These are phyloP conservation scores for Anguilla marmorata DNA, from an alignment of 2,797 vertebrate genomes.

Conservation along the genomic window DNA sequence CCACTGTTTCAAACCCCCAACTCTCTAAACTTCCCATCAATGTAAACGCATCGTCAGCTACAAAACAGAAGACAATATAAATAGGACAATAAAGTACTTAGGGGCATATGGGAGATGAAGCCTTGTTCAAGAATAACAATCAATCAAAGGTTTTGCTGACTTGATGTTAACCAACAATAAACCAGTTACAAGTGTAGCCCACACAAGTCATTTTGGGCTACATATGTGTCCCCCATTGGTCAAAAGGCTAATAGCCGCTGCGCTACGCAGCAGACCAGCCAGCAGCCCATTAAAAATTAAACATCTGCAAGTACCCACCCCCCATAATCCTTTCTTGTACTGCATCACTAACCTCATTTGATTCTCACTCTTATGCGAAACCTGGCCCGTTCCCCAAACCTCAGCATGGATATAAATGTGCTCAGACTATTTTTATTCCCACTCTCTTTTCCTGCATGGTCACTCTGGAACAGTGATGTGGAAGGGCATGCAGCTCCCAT, in stretches of 20 bases:
- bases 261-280: not conserved
- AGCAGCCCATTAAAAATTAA: not conserved
- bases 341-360: not conserved
- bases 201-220: not conserved
- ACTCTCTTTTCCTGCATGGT: not conserved
- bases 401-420: slow-evolving; percentile 18
- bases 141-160: too few relatives aligned
- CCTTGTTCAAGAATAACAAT: too few relatives aligned
- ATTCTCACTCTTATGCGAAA: not conserved
- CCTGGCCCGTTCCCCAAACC: slow-evolving; percentile 24
- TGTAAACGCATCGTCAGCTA: too few relatives aligned
- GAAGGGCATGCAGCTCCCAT: slow-evolving; percentile 14
- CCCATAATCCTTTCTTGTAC: not conserved
- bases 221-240: not conserved
- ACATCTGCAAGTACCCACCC: not conserved
- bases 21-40: too few relatives aligned
- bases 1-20: too few relatives aligned
- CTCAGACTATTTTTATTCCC: slow-evolving; percentile 20
- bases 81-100: too few relatives aligned
- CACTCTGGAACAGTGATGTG: slow-evolving; percentile 21
- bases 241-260: not conserved
- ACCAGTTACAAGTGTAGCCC: not conserved
- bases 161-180: too few relatives aligned
- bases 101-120: too few relatives aligned
- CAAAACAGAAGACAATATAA: too few relatives aligned